phyloP scores from a whole-genome alignment of 2,113 vertebrate species.

The Boulengeromyrus knoepffleri region DNA sequence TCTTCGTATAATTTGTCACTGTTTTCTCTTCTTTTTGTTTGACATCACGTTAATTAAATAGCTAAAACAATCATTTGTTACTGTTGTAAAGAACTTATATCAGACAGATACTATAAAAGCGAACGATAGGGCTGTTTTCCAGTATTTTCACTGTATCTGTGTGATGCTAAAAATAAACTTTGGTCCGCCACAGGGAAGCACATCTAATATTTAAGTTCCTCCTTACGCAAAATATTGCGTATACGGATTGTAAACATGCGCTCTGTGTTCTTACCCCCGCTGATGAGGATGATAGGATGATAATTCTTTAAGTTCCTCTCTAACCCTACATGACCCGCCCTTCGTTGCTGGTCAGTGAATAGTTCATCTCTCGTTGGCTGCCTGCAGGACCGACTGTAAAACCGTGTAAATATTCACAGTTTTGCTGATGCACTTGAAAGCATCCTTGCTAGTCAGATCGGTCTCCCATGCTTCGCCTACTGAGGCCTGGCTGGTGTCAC shows the following conservation, averaged over 20 bases:
- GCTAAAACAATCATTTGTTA: constrained; percentile 33
- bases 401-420: neutral
- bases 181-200: constrained; percentile 28
- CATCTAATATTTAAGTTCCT: neutral
- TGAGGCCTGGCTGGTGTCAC: neutral
- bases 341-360: neutral
- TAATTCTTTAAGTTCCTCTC: neutral
- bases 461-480: neutral
- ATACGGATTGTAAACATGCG: neutral
- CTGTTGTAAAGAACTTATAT: constrained; percentile 49
- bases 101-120: constrained; percentile 43
- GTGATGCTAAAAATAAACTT: constrained; percentile 45
- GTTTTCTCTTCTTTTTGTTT: constrained; percentile 22
- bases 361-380: neutral
- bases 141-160: constrained; percentile 42
- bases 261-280: neutral
- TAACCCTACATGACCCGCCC: neutral
- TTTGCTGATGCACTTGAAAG: neutral
- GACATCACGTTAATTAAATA: constrained; percentile 30
- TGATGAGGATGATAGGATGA: neutral
- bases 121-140: constrained; percentile 47
- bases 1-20: constrained; percentile 36
- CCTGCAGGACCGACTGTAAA: neutral
- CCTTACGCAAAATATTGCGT: neutral
- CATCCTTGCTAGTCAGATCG: neutral